Percentiles rank a stretch among this genome's conserved stretches.
These are phyloP conservation scores for Thamnophis elegans DNA, from an alignment of 2,797 vertebrate genomes.

Conservation along the genomic window DNA sequence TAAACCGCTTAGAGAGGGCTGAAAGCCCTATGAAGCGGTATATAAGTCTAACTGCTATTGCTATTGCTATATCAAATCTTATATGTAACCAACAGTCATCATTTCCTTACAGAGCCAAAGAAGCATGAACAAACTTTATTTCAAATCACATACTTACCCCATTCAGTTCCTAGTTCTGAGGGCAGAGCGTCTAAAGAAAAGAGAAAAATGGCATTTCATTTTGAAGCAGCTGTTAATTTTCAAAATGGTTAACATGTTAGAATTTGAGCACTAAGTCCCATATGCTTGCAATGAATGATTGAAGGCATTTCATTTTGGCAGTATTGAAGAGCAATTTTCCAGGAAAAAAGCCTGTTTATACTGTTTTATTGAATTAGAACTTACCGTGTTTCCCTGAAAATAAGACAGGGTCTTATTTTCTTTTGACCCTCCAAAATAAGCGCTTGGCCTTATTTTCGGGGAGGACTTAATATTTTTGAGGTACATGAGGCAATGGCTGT, in stretches of 20 bases:
- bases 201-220: neutral
- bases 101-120: neutral
- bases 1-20: no score
- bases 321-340: neutral
- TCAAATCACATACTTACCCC: slow-evolving; percentile 7
- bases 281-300: no score
- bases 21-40: no score
- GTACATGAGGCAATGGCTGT: no score
- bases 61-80: neutral
- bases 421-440: no score
- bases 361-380: neutral
- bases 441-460: no score
- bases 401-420: no score
- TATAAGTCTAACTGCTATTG: no score
- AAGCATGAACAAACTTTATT: neutral
- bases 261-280: neutral
- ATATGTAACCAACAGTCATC: neutral
- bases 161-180: slow-evolving; percentile 32
- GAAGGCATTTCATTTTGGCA: neutral
- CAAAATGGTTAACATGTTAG: neutral
- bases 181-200: slow-evolving; percentile 21
- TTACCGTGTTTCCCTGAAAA: neutral
- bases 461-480: no score
- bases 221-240: neutral
- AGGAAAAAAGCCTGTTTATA: neutral